Conservation (phyloP, 2,888 invertebrate genomes). For the Scrobipalpa costella region DNA sequence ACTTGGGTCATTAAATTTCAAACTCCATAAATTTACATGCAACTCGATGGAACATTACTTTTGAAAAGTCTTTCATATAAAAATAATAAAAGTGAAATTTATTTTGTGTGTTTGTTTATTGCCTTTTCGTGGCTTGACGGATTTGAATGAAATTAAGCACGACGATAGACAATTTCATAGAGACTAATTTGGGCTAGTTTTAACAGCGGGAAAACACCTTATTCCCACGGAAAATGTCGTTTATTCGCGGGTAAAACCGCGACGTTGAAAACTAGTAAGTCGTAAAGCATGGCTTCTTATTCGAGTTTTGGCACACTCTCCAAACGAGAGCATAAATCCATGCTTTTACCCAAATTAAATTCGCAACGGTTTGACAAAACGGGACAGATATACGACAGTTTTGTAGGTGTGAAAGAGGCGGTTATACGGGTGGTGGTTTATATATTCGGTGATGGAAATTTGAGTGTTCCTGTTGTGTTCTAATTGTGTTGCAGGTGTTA, state of each 20-base stretch:
- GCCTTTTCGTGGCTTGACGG: no score
- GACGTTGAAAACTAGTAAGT: neutral
- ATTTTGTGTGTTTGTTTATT: no score
- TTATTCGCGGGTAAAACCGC: no score
- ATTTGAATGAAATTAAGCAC: no score
- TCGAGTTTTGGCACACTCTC: slow-evolving; percentile 6
- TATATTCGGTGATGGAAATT: neutral
- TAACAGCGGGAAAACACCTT: no score
- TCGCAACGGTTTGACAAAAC: slow-evolving; percentile 10
- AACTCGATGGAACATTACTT: neutral
- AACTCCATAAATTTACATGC: slow-evolving; percentile 3
- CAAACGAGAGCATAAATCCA: slow-evolving; percentile 27
- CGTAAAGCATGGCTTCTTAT: slow-evolving; percentile 3
- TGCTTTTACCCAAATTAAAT: slow-evolving; percentile 30
- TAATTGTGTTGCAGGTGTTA: slow-evolving; percentile 4
- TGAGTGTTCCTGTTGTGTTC: slow-evolving; percentile 5
- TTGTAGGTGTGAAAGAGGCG: neutral
- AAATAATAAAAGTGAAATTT: no score
- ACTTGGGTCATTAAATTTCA: slow-evolving; percentile 7
- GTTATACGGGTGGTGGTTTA: neutral
- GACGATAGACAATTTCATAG: no score
- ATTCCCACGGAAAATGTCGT: no score
- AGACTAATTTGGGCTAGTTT: no score
- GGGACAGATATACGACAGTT: slow-evolving; percentile 22
- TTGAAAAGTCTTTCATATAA: no score